These are phyloP conservation scores for Tachystola acroxantha DNA, from an alignment of 2,888 invertebrate genomes.

Conservation along the genomic window DNA sequence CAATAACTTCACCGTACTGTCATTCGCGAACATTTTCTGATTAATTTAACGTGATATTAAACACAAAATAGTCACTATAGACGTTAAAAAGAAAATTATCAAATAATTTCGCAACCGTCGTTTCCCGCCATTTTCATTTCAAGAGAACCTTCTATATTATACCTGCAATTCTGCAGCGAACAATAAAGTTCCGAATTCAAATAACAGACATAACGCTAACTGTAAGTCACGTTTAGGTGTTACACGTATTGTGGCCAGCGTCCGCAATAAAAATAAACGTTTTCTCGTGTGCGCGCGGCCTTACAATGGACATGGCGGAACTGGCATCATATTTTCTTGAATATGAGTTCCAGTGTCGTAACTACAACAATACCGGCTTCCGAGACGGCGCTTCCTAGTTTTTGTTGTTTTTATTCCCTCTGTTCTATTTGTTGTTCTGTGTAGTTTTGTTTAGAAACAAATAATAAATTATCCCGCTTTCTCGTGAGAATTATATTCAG, in stretches of 20 bases:
- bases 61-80: too few species aligned
- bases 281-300: conserved; percentile 19
- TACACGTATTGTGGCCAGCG: conserved; percentile 22
- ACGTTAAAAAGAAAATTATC: too few species aligned
- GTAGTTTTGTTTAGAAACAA: neutral
- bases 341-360: conserved; percentile 32
- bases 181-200: neutral
- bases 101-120: too few species aligned
- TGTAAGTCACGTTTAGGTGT: conserved; percentile 35
- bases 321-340: conserved; percentile 49
- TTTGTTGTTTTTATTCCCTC: conserved; percentile 21
- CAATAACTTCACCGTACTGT: too few species aligned
- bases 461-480: neutral
- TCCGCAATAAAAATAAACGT: conserved; percentile 37
- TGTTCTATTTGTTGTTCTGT: conserved; percentile 14
- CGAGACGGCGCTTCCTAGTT: conserved; percentile 34
- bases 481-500: neutral
- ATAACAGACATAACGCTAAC: conserved; percentile 4
- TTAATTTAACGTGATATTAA: too few species aligned
- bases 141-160: too few species aligned
- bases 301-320: conserved; percentile 33
- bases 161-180: too few species aligned
- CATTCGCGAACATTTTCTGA: too few species aligned
- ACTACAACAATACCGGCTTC: conserved; percentile 37
- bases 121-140: too few species aligned